These are phyloP conservation scores for Pseudonaja textilis DNA, from an alignment of 2,113 vertebrate genomes.

Conservation along the genomic window DNA sequence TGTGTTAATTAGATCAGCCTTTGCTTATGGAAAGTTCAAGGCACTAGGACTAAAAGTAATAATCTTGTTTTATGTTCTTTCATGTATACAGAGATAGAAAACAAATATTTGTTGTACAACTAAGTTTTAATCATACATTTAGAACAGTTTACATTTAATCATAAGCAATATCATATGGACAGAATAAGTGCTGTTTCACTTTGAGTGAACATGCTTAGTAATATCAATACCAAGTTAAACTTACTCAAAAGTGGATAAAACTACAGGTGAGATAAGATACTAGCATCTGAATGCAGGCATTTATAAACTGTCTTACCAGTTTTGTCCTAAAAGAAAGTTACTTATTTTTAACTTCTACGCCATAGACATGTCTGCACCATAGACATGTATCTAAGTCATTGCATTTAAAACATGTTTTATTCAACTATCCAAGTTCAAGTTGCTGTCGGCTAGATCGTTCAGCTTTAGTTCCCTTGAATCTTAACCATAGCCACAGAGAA, in stretches of 20 bases:
- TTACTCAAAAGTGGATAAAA: background rate
- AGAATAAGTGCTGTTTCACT: background rate
- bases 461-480: background rate
- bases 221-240: background rate
- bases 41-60: background rate
- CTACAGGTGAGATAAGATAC: background rate
- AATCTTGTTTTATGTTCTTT: background rate
- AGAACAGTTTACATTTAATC: background rate
- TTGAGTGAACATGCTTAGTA: background rate
- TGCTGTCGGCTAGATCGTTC: background rate
- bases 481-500: background rate
- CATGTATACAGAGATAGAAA: background rate
- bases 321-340: background rate
- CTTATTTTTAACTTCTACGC: background rate
- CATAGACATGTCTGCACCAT: background rate
- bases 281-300: background rate
- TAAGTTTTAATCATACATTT: background rate
- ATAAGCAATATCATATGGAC: background rate
- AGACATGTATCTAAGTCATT: background rate
- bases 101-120: background rate
- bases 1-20: background rate
- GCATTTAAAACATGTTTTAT: background rate
- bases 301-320: background rate
- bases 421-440: background rate
- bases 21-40: background rate